These are phyloP conservation scores for Pachydiplax longipennis DNA, from an alignment of 2,888 invertebrate species.

Conservation along the genomic window DNA sequence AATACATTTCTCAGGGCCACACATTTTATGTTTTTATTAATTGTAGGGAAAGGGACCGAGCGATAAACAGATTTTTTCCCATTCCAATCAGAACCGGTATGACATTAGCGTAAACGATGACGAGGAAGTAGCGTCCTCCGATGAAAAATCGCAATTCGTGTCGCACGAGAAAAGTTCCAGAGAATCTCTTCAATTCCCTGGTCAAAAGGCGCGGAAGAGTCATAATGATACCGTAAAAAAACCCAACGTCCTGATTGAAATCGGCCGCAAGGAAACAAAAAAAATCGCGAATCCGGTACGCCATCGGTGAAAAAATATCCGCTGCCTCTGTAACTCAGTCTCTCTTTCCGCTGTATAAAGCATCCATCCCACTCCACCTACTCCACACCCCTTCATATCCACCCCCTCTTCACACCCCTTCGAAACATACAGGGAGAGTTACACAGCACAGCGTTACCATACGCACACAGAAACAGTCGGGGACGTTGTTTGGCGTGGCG, in stretches of 20 bases:
- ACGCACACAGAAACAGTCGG: constrained; percentile 17
- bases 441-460: constrained; percentile 32
- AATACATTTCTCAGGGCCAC: no score
- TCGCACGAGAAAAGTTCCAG: no score
- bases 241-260: neutral
- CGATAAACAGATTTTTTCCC: no score
- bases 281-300: neutral
- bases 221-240: neutral
- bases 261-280: neutral
- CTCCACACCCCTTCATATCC: neutral
- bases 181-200: no score
- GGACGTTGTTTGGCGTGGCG: constrained; percentile 42
- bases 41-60: no score
- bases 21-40: no score
- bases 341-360: neutral
- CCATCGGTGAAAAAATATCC: neutral
- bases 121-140: no score
- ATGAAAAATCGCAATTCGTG: no score
- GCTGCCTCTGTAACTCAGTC: neutral
- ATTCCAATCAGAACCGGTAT: no score
- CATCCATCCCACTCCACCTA: neutral
- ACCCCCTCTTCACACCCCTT: neutral
- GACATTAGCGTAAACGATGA: no score
- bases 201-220: neutral
- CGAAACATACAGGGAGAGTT: constrained; percentile 27